Evolutionary conservation across 2,797 vertebrate genomes (phyloP).

Genomic region (Chanos chanos): DNA sequence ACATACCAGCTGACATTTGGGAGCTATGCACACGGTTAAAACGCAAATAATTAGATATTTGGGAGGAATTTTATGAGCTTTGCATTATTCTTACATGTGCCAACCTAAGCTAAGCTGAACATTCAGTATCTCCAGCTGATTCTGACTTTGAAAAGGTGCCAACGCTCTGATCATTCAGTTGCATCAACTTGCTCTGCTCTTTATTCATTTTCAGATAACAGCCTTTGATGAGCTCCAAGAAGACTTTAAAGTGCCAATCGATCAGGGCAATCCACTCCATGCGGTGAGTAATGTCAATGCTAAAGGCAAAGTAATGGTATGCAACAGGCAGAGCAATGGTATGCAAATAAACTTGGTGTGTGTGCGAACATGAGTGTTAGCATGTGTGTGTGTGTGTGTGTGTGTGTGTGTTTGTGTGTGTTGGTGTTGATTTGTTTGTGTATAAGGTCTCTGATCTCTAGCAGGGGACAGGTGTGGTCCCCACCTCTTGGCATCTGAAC

Average conservation of each 20-base stretch:
- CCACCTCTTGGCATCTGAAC: constrained; percentile 17
- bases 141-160: too few species aligned
- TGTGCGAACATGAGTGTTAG: neutral
- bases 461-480: constrained; percentile 34
- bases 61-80: too few species aligned
- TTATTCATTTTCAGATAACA: constrained; percentile 79
- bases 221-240: constrained; percentile 95
- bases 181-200: constrained; percentile 26
- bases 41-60: too few species aligned
- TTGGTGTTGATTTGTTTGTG: neutral
- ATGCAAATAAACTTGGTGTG: neutral
- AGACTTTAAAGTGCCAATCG: constrained; percentile 96
- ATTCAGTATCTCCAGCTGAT: too few species aligned
- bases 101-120: too few species aligned
- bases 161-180: neutral
- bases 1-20: too few species aligned
- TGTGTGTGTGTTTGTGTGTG: constrained; percentile 1
- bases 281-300: constrained; percentile 75
- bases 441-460: constrained; percentile 17
- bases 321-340: neutral
- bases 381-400: neutral
- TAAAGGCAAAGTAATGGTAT: neutral
- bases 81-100: too few species aligned
- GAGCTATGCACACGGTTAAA: too few species aligned
- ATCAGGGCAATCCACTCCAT: constrained; percentile 94